A percentile compares a stretch with the other conserved stretches of the same genome.
Conservation (phyloP, 1,140 invertebrate genomes). For the Armadillidium nasatum region DNA sequence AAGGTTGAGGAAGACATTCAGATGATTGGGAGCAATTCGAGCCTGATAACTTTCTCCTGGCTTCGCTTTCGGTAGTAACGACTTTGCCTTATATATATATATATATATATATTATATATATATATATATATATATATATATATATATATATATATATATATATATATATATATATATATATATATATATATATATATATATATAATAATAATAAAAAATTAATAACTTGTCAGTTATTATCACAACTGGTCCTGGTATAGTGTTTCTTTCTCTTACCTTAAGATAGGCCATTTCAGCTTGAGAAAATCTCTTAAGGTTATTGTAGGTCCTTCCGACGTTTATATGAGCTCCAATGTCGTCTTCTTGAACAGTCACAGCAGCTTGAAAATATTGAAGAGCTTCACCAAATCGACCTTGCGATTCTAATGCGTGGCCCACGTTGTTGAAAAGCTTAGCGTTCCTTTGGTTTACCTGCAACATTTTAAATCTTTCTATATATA, state of each 20-base stretch:
- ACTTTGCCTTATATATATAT: slow-evolving; percentile 71
- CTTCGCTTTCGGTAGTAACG: slow-evolving; percentile 80
- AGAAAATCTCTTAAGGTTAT: slow-evolving; percentile 81
- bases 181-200: slow-evolving; percentile 15
- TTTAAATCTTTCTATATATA: no score
- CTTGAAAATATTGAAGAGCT: slow-evolving; percentile 84
- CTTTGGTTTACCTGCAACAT: slow-evolving; percentile 53
- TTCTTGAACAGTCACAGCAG: slow-evolving; percentile 82
- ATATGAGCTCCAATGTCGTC: slow-evolving; percentile 96
- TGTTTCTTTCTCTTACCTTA: slow-evolving; percentile 54
- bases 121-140: slow-evolving; percentile 21
- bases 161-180: slow-evolving; percentile 4
- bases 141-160: slow-evolving; percentile 19
- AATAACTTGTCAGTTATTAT: no score
- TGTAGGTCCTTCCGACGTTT: slow-evolving; percentile 91
- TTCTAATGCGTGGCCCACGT: slow-evolving; percentile 91
- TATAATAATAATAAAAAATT: slow-evolving; percentile 2
- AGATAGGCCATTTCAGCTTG: slow-evolving; percentile 89
- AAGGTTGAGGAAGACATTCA: slow-evolving; percentile 93
- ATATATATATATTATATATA: slow-evolving; percentile 8
- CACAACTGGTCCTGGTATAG: neutral
- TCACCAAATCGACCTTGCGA: slow-evolving; percentile 74
- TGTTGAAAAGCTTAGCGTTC: slow-evolving; percentile 95
- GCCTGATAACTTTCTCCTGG: slow-evolving; percentile 91
- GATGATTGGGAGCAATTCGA: slow-evolving; percentile 88